Evolutionary conservation across 2,113 vertebrate species (phyloP).

Genomic region (Hemiscyllium ocellatum): DNA sequence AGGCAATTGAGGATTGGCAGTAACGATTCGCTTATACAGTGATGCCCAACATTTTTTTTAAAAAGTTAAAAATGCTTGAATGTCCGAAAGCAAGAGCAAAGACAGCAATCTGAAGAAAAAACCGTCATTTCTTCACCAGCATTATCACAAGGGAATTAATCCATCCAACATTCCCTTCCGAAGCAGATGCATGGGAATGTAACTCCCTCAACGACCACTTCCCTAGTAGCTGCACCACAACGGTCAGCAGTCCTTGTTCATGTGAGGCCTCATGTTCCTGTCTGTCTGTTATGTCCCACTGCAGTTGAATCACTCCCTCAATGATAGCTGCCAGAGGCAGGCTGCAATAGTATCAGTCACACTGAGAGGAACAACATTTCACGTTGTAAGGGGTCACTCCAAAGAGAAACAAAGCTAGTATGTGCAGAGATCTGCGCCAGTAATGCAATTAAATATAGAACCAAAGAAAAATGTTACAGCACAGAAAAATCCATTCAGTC

Average conservation of each 20-base stretch:
- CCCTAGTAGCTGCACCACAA: neutral
- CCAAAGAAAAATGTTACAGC: too few relatives aligned
- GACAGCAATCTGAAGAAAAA: neutral
- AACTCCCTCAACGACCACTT: neutral
- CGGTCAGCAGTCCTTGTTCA: neutral
- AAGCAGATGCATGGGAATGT: neutral
- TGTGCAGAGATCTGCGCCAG: too few relatives aligned
- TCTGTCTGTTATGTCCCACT: neutral
- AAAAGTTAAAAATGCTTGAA: too few relatives aligned
- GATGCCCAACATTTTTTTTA: too few relatives aligned
- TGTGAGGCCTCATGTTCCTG: neutral
- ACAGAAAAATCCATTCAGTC: too few relatives aligned
- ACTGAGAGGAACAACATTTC: too few relatives aligned
- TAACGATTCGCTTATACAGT: too few relatives aligned
- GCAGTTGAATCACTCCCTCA: neutral
- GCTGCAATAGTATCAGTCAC: neutral
- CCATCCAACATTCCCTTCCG: neutral
- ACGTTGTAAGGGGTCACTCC: too few relatives aligned
- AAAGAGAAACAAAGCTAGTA: too few relatives aligned
- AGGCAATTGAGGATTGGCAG: too few relatives aligned
- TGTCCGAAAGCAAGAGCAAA: neutral
- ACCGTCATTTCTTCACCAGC: neutral
- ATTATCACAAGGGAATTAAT: neutral
- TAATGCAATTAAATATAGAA: too few relatives aligned
- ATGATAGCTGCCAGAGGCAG: neutral